Conservation (phyloP, 2,797 vertebrate genomes). For the Orestias chungarensis region DNA sequence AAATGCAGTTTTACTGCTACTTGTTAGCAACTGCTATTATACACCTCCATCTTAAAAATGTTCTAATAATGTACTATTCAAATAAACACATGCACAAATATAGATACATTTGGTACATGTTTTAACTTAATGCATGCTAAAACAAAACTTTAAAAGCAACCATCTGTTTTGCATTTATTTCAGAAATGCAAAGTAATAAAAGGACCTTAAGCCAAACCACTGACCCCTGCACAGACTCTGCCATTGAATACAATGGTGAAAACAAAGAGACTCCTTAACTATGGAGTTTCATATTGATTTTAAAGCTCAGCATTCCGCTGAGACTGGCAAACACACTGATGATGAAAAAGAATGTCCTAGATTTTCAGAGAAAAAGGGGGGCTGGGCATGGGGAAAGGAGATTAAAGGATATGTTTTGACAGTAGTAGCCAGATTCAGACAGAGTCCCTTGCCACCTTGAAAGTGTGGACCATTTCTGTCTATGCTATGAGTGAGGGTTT, state of each 20-base stretch:
- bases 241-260: constrained; percentile 33
- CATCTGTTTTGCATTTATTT: background rate
- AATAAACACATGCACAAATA: background rate
- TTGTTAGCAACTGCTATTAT: constrained; percentile 19
- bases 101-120: background rate
- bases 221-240: constrained; percentile 33
- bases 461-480: constrained; percentile 21
- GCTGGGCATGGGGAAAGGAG: constrained; percentile 49
- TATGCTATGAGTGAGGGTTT: background rate
- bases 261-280: constrained; percentile 70
- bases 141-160: no score
- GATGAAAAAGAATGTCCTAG: constrained; percentile 76
- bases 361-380: constrained; percentile 68
- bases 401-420: constrained; percentile 75
- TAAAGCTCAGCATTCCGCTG: constrained; percentile 58
- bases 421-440: constrained; percentile 56
- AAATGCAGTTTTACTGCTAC: constrained; percentile 38
- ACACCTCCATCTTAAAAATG: constrained; percentile 10
- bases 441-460: constrained; percentile 47
- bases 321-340: constrained; percentile 61
- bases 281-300: constrained; percentile 56
- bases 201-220: constrained; percentile 15
- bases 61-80: constrained; percentile 28
- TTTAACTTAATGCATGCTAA: no score
- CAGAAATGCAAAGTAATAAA: constrained; percentile 36